Conservation (phyloP, 2,888 invertebrate species). For the Agonopterix heracliana region DNA sequence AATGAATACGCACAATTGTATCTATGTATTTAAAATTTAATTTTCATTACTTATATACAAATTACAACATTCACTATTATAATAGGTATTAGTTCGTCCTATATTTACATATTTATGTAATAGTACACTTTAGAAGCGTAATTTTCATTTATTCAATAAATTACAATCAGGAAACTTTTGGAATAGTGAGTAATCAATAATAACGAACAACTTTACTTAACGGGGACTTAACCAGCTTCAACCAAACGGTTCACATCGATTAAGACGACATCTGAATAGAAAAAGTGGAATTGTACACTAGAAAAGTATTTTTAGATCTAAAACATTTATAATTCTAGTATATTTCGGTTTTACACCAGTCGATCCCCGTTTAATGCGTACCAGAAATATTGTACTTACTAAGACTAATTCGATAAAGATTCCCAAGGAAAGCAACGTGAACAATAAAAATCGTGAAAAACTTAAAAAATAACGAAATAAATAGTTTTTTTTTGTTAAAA, state of each 20-base stretch:
- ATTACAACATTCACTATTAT: slow-evolving; percentile 76
- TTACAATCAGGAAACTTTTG: slow-evolving; percentile 66
- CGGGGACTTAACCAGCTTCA: slow-evolving; percentile 36
- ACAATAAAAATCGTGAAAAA: slow-evolving; percentile 73
- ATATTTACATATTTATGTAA: slow-evolving; percentile 69
- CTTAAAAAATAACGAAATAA: slow-evolving; percentile 75
- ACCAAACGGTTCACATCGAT: slow-evolving; percentile 11
- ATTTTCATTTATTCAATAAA: slow-evolving; percentile 65
- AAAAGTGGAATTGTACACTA: slow-evolving; percentile 63
- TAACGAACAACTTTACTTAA: slow-evolving; percentile 44
- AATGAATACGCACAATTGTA: slow-evolving; percentile 60
- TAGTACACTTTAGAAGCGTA: slow-evolving; percentile 75
- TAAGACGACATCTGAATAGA: slow-evolving; percentile 34
- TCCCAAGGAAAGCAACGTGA: slow-evolving; percentile 73
- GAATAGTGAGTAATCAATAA: slow-evolving; percentile 54
- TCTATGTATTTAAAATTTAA: slow-evolving; percentile 77
- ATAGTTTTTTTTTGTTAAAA: slow-evolving; percentile 52
- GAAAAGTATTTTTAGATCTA: slow-evolving; percentile 37
- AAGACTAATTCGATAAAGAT: slow-evolving; percentile 63
- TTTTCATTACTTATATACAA: slow-evolving; percentile 76
- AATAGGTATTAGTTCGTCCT: slow-evolving; percentile 71
- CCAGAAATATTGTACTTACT: slow-evolving; percentile 49
- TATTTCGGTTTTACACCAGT: not conserved
- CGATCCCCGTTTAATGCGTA: slow-evolving; percentile 38
- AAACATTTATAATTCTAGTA: not conserved